Conservation (phyloP, 1,140 invertebrate species). For the Tetramorium parvispinum region DNA sequence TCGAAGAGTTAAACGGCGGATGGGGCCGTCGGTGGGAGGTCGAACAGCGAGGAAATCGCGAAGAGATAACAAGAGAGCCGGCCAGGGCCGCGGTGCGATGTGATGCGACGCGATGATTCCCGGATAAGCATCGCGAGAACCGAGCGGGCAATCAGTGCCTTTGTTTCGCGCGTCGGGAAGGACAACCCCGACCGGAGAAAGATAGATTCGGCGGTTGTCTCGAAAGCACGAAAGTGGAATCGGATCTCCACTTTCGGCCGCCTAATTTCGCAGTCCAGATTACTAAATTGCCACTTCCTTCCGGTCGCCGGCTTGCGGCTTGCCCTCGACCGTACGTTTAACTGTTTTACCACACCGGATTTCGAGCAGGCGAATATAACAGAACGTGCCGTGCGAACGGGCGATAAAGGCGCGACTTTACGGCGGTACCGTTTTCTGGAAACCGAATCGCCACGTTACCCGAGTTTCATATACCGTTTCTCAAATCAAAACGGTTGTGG, state of each 20-base stretch:
- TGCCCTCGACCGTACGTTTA: background rate
- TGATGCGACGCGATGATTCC: constrained; percentile 19
- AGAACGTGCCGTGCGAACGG: background rate
- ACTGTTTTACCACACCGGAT: background rate
- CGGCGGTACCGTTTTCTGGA: background rate
- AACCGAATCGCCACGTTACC: background rate
- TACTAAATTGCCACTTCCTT: background rate
- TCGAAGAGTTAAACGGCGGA: constrained; percentile 19
- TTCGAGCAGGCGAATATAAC: background rate
- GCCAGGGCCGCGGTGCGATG: constrained; percentile 28
- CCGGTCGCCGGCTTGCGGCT: background rate
- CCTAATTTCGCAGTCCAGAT: background rate
- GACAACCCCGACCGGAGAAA: background rate
- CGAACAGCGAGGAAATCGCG: constrained; percentile 8
- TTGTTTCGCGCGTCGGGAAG: constrained; percentile 31
- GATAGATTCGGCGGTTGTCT: background rate
- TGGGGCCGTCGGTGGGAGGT: background rate
- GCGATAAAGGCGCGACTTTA: background rate
- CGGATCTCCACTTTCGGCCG: background rate
- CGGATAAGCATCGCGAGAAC: constrained; percentile 62
- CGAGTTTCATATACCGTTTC: constrained; percentile 4
- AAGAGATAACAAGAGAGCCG: constrained; percentile 34
- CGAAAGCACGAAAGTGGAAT: constrained; percentile 39
- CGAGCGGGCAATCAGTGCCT: constrained; percentile 62
- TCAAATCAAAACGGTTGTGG: background rate